Evolutionary conservation across 2,113 vertebrate species (phyloP), one percentile per base, ranked within the genome.

Genomic region (Neotoma lepida): DNA sequence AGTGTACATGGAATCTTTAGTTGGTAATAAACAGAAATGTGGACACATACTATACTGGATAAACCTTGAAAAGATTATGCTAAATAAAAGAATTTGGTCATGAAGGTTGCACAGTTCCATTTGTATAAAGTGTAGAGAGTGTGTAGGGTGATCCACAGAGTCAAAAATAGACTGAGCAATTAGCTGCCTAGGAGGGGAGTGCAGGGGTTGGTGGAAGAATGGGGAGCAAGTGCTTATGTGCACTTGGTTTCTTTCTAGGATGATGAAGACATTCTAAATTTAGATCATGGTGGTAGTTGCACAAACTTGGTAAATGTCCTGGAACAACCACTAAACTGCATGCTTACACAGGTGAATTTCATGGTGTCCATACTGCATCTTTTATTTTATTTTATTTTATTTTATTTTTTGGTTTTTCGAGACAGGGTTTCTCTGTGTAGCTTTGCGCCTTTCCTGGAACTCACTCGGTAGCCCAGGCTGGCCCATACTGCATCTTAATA

Each of bases 261-360:
- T 33, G n/a, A 80, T 80, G 61, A 96, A 92, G 78, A 89, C 24
- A 44, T 22, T 61, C 84, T 66, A 90, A 88, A 80, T 88, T 92
- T 82, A 96, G 82, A 71, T 66, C 51, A 56, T 30, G 28, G 73
- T 26, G 54, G 64, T 51, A 33, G 39, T 1, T 86, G 39, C 17
- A 39, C 35, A 95, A 33, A 49, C 33, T 68, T n/a, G 61, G 58
- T 89, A 86, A 87, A 77, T 14, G 41, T 30, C 68, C 61, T 9
- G 41, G 35, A 41, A 86, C 61, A 86, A 56, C 46, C 46, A 74
- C 74, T 64, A 46, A 89, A n/a, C 24, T 80, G n/a, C 56, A 44
- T 9, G 66, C 15, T 46, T 64, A 77, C 1, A 56, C 7, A 78
- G 71, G 85, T 87, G 64, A 80, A 91, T 58, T 44, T 80, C 68